phyloP scores from a whole-genome alignment of 2,113 vertebrate species.

The Engystomops pustulosus region DNA sequence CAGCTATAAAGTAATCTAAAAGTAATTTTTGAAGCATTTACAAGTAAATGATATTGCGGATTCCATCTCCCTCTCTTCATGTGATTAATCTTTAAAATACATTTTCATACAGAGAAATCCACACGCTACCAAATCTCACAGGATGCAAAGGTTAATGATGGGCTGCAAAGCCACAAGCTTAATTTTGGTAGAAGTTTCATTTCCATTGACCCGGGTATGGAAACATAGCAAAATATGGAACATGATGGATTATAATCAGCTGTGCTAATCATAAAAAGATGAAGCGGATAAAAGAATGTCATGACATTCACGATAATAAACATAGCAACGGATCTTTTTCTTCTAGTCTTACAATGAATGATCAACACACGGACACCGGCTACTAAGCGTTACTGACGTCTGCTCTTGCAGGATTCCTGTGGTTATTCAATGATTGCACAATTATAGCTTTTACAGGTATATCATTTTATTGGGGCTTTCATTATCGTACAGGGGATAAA shows the following conservation, averaged over 20 bases:
- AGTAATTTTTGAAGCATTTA: constrained; percentile 24
- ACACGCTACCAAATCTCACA: constrained; percentile 11
- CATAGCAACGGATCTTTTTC: background rate
- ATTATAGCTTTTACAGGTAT: constrained; percentile 18
- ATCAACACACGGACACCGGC: constrained; percentile 6
- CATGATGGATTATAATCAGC: constrained; percentile 8
- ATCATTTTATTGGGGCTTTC: constrained; percentile 32
- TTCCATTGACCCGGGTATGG: constrained; percentile 22
- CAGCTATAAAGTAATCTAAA: constrained; percentile 2
- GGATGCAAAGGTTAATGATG: constrained; percentile 36
- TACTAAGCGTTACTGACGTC: background rate
- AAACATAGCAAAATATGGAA: constrained; percentile 3
- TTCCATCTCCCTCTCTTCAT: constrained; percentile 22
- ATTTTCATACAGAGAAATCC: constrained; percentile 37
- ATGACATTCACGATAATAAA: constrained; percentile 10
- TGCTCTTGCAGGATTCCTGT: constrained; percentile 27
- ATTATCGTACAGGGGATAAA: constrained; percentile 32
- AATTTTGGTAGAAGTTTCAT: constrained; percentile 39
- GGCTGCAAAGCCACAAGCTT: constrained; percentile 3
- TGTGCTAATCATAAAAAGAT: constrained; percentile 28
- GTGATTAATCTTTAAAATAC: constrained; percentile 36
- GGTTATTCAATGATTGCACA: constrained; percentile 12
- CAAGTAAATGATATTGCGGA: constrained; percentile 20
- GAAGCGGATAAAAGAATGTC: constrained; percentile 28
- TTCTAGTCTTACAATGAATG: background rate